Percentiles rank a stretch among this genome's conserved stretches.
phyloP scores from a whole-genome alignment of 1,140 invertebrate species.

The Latrodectus geometricus region DNA sequence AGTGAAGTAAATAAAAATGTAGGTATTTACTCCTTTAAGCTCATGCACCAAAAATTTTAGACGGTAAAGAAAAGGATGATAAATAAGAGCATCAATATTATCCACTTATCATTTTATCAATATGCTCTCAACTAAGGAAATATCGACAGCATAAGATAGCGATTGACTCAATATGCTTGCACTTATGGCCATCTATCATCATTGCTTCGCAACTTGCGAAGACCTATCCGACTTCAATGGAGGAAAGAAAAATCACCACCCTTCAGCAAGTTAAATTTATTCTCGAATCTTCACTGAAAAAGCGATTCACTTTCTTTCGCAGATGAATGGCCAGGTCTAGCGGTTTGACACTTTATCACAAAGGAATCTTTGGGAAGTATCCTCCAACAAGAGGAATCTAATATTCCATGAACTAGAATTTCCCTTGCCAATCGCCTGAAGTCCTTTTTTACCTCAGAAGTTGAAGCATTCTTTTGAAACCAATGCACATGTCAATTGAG shows the following conservation, averaged over 20 bases:
- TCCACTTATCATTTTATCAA: background rate
- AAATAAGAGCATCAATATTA: too few species aligned
- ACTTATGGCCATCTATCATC: background rate
- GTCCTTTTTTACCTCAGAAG: too few species aligned
- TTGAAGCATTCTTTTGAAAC: too few species aligned
- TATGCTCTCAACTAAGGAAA: background rate
- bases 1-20: too few species aligned
- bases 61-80: too few species aligned
- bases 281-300: background rate
- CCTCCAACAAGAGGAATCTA: background rate
- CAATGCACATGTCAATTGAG: too few species aligned
- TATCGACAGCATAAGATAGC: background rate
- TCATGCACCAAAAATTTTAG: too few species aligned
- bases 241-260: background rate
- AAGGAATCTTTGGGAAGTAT: background rate
- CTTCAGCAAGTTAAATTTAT: background rate
- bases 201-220: background rate
- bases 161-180: constrained; percentile 2
- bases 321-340: background rate
- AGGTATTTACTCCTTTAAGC: too few species aligned
- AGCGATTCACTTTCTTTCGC: background rate
- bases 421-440: constrained; percentile 2
- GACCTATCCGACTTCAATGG: background rate
- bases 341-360: background rate
- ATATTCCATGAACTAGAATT: constrained; percentile 6